A percentile compares a stretch with the other conserved stretches of the same genome.
Conservation (phyloP, 2,797 vertebrate species). For the Erithacus rubecula region DNA sequence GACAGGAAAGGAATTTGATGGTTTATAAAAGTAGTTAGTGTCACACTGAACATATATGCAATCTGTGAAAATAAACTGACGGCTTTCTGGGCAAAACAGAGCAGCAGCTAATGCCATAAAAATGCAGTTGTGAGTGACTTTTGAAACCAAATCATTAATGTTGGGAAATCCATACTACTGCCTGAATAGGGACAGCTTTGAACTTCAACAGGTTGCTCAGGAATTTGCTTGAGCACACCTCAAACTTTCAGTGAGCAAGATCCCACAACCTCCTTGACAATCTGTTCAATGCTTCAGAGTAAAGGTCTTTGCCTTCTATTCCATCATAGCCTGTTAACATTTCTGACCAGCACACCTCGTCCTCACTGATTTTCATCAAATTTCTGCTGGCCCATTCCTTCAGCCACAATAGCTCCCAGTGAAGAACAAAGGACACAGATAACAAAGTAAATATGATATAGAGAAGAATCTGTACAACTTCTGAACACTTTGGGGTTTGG, state of each 20-base stretch:
- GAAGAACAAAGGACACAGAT: background rate
- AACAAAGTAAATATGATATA: background rate
- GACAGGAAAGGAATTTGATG: background rate
- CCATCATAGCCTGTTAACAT: background rate
- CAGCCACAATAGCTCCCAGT: background rate
- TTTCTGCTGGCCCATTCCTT: background rate
- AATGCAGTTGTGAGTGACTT: background rate
- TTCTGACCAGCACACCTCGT: background rate
- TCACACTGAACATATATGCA: background rate
- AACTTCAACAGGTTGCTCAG: background rate
- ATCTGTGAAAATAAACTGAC: background rate
- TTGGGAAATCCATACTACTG: background rate
- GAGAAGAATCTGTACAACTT: background rate
- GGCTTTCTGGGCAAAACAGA: background rate
- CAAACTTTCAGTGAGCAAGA: background rate
- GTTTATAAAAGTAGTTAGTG: background rate
- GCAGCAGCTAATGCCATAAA: background rate
- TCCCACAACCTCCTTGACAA: background rate
- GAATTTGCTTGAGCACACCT: background rate
- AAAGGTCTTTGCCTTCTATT: background rate
- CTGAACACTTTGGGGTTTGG: background rate
- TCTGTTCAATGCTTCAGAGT: background rate
- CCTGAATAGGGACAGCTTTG: background rate
- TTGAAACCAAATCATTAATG: fast-evolving
- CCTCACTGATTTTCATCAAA: fast-evolving